Base-by-base conservation (phyloP, 2,113 vertebrate species). In the Morone saxatilis region DNA sequence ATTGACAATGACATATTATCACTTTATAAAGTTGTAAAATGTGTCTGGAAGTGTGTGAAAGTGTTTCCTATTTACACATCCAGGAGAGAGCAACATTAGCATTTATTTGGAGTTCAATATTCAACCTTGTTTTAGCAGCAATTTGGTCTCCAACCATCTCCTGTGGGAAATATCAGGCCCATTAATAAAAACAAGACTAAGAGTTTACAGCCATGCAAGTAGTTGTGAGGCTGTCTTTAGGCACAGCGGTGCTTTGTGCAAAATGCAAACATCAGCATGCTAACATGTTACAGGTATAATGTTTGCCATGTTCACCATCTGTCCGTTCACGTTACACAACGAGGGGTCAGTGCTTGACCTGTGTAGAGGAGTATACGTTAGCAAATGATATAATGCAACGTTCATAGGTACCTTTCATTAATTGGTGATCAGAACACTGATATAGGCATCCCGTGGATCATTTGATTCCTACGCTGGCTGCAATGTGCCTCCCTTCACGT, bases 1-100 rank as follows among this genome's bases (percentile, higher is more conserved):
- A 38, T 19, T 6, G 40, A 48, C 19, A 40, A 0, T 66, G 41
- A 50, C 6, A 38, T 19, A 41, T 57, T 59, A 31, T 20, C 19
- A 54, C 4, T 68, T 45, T 14, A 8, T 17, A 36, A 48, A 51
- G 22, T 67, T 50, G 1, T 69, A 1, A 59, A 59, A 59, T 69
- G 63, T 69, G 57, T 74, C 48, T 43, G 17, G 19, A 69, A 53
- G 38, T 25, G 48, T 13, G n/a, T 78, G 13, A 69, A 53, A 53
- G 48, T 13, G 16, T 78, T 60, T 7, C 16, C 36, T 50, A 19
- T 45, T 43, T 14, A 12, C 19, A n/a, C 20, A 43, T 65, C 40
- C 20, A 22, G 40, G 40, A 63, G 12, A 57, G 51, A 40, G 63
- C 25, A 59, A 14, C n/a, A 54, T 51, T 5, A 36, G 31, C n/a